Evolutionary conservation across 2,113 vertebrate species (phyloP).

Genomic region (Cinclus mexicanus): DNA sequence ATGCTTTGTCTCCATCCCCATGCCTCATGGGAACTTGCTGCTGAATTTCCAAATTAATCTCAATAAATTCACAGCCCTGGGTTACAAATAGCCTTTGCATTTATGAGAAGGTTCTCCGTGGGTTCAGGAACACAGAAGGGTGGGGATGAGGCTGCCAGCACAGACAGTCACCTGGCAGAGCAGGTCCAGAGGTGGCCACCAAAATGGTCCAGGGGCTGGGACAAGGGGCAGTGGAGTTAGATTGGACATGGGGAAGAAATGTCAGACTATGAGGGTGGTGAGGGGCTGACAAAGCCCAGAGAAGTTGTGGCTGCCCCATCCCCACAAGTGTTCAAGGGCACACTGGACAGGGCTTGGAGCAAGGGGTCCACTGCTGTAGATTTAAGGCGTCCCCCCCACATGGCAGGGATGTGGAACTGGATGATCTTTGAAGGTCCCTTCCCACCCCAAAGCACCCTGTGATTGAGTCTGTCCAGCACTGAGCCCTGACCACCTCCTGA

Average conservation of each 20-base stretch:
- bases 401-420: background rate
- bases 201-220: background rate
- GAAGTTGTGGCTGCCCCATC: background rate
- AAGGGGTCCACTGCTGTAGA: background rate
- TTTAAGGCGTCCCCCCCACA: background rate
- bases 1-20: background rate
- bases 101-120: background rate
- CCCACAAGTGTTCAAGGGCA: background rate
- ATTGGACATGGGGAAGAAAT: background rate
- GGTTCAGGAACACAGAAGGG: background rate
- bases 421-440: background rate
- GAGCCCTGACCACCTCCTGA: background rate
- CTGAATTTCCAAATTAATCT: background rate
- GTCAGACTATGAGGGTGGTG: background rate
- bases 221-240: background rate
- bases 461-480: background rate
- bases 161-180: background rate
- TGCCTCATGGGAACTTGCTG: background rate
- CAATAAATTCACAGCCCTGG: background rate
- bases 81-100: background rate
- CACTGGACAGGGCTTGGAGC: background rate
- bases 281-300: background rate
- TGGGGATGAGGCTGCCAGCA: background rate
- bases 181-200: background rate
- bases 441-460: background rate